These are phyloP conservation scores for Lepidocyrtoides sp. DNA, from an alignment of 2,888 invertebrate genomes.

Conservation along the genomic window DNA sequence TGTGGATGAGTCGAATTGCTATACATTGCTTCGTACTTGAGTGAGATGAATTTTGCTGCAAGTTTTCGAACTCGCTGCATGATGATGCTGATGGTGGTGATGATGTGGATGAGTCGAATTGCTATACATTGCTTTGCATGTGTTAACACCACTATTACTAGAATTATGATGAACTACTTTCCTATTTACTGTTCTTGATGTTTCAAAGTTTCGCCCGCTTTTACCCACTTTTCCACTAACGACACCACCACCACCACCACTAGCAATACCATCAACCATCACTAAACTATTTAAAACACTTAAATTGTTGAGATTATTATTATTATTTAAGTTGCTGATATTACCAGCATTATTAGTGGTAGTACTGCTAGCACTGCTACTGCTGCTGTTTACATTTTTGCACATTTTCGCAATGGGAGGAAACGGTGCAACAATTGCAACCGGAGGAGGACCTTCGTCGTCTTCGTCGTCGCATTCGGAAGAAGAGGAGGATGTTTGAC, in stretches of 20 bases:
- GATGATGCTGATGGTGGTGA: background rate
- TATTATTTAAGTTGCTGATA: conserved; percentile 43
- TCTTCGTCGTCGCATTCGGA: conserved; percentile 76
- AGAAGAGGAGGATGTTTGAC: conserved; percentile 66
- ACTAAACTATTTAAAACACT: conserved; percentile 59
- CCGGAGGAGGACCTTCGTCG: conserved; percentile 66
- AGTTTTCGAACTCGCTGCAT: conserved; percentile 5
- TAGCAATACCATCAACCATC: conserved; percentile 29
- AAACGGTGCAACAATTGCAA: conserved; percentile 86
- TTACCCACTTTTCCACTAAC: conserved; percentile 59
- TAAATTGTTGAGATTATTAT: conserved; percentile 70
- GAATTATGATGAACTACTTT: conserved; percentile 62
- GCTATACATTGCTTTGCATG: conserved; percentile 29
- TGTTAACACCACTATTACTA: conserved; percentile 46
- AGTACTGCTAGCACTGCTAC: conserved; percentile 6
- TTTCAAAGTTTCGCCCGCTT: conserved; percentile 34
- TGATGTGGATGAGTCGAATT: conserved; percentile 1
- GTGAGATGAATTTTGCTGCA: conserved; percentile 45
- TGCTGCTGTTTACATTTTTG: conserved; percentile 15
- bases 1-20: conserved; percentile 1
- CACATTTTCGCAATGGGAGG: conserved; percentile 46
- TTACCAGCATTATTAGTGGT: background rate
- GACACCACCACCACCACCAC: conserved; percentile 58
- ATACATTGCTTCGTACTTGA: too few species aligned
- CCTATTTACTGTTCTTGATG: conserved; percentile 70